phyloP scores from a whole-genome alignment of 2,113 vertebrate genomes.

The Oceanodroma tethys region DNA sequence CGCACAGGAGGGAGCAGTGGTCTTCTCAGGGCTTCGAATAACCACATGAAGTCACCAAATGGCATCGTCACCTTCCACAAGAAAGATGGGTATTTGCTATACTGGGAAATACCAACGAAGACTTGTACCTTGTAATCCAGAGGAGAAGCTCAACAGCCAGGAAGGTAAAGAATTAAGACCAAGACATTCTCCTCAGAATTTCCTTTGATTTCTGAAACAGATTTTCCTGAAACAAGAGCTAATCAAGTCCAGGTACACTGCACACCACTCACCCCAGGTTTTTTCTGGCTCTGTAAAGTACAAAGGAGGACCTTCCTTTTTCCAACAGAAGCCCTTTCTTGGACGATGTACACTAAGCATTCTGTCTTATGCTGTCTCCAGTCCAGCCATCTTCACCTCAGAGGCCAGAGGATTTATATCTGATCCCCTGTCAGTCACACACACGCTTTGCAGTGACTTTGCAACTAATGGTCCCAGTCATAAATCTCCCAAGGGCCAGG shows the following conservation, averaged over 20 bases:
- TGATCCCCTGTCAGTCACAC: background rate
- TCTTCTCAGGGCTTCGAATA: background rate
- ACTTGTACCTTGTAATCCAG: background rate
- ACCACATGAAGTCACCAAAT: background rate
- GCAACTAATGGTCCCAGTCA: background rate
- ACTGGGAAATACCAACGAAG: background rate
- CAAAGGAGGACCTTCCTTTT: background rate
- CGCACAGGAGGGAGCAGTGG: too few species aligned
- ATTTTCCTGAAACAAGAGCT: background rate
- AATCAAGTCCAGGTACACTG: background rate
- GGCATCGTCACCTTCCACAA: background rate
- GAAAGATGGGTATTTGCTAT: background rate
- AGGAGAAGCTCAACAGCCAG: background rate
- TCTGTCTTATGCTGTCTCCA: background rate
- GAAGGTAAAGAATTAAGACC: background rate
- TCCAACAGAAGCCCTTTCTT: background rate
- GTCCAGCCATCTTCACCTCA: background rate
- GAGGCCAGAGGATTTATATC: background rate
- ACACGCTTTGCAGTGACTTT: background rate
- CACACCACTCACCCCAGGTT: background rate
- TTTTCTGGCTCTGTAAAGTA: background rate
- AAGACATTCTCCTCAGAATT: background rate
- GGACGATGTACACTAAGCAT: fast-evolving
- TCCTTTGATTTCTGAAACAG: background rate
- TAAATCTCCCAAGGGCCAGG: background rate